A percentile compares a stretch with the other conserved stretches of the same genome.
Evolutionary conservation across 2,797 vertebrate genomes (phyloP).

Genomic region (Pagetopsis macropterus): DNA sequence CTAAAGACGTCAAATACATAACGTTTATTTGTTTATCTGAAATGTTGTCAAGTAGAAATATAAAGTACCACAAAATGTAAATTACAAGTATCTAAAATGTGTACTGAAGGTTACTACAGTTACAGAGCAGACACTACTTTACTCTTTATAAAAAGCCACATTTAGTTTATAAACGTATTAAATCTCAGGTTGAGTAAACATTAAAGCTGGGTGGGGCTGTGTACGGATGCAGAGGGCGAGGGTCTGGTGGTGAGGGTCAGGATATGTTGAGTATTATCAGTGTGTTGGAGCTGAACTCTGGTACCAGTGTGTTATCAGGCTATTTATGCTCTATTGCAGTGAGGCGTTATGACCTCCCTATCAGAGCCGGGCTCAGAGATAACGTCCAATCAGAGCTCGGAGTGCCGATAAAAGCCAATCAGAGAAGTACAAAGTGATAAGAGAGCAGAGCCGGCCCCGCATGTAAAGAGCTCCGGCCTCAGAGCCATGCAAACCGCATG

Average conservation of each 20-base stretch:
- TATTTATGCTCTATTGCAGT: slow-evolving; percentile 61
- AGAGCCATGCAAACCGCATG: slow-evolving; percentile 52
- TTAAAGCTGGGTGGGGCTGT: background rate
- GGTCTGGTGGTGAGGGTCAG: slow-evolving; percentile 24
- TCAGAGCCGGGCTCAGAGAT: slow-evolving; percentile 61
- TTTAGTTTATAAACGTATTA: background rate
- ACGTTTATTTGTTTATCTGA: no score
- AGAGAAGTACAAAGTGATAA: slow-evolving; percentile 68
- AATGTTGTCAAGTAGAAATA: background rate
- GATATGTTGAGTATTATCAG: slow-evolving; percentile 45
- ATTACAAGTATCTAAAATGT: background rate
- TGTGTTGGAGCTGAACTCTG: slow-evolving; percentile 43
- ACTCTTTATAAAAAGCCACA: background rate
- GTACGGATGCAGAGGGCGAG: background rate
- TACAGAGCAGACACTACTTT: no score
- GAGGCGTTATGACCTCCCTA: slow-evolving; percentile 64
- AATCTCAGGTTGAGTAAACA: background rate
- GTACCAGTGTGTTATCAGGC: slow-evolving; percentile 61
- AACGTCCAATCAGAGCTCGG: slow-evolving; percentile 73
- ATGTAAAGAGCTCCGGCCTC: slow-evolving; percentile 60
- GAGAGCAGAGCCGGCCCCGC: slow-evolving; percentile 57
- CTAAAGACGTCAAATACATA: background rate
- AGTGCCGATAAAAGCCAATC: slow-evolving; percentile 72
- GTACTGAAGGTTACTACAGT: background rate
- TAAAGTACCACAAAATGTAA: background rate